Evolutionary conservation across 2,797 vertebrate species (phyloP).

Genomic region (Pelobates cultripes): DNA sequence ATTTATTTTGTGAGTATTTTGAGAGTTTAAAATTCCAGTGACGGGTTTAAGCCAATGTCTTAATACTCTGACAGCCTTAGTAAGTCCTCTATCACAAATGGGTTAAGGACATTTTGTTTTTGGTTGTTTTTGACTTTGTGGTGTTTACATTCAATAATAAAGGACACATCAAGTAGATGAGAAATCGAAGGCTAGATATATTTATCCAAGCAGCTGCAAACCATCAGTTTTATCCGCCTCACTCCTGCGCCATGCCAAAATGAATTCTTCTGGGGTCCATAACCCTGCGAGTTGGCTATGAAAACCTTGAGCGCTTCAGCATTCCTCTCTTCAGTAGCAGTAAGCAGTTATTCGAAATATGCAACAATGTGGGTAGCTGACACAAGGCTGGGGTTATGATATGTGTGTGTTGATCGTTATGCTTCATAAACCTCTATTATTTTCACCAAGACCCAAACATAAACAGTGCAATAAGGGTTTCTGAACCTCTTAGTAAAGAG

Average conservation of each 20-base stretch:
- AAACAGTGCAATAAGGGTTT: neutral
- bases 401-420: neutral
- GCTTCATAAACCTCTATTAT: neutral
- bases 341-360: slow-evolving; percentile 49
- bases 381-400: neutral
- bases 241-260: slow-evolving; percentile 28
- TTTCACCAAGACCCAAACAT: neutral
- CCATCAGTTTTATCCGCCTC: slow-evolving; percentile 10
- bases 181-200: slow-evolving; percentile 11
- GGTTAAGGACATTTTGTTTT: too few relatives aligned
- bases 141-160: neutral
- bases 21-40: too few relatives aligned
- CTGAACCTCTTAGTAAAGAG: neutral
- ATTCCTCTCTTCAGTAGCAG: slow-evolving; percentile 21
- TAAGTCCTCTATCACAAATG: too few relatives aligned
- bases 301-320: neutral
- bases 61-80: too few relatives aligned
- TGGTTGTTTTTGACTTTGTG: too few relatives aligned
- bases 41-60: too few relatives aligned
- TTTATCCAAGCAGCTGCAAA: slow-evolving; percentile 42
- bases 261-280: slow-evolving; percentile 49
- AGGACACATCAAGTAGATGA: neutral
- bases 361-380: slow-evolving; percentile 36
- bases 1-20: too few relatives aligned
- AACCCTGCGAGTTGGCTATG: slow-evolving; percentile 44